These are phyloP conservation scores for Cryptotis parvus DNA, from an alignment of 2,113 vertebrate species.

Conservation along the genomic window DNA sequence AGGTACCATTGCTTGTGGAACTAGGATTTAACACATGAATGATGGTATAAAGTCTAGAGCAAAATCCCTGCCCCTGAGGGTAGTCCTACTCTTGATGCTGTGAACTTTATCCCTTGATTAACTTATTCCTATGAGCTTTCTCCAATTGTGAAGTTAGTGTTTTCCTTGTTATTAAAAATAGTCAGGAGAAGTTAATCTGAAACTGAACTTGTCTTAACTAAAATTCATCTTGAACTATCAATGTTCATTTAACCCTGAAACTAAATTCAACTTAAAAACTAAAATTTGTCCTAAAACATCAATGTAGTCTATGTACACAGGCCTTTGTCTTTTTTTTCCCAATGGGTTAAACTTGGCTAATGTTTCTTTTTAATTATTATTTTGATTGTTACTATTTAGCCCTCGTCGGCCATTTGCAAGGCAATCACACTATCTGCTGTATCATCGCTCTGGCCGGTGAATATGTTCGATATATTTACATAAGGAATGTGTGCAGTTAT, in stretches of 20 bases:
- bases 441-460: not conserved
- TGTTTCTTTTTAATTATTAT: not conserved
- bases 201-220: too few species aligned
- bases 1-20: not conserved
- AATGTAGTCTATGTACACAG: not conserved
- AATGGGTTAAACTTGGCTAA: not conserved
- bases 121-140: not conserved
- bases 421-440: too few species aligned
- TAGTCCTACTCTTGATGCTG: not conserved
- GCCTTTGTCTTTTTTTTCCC: not conserved
- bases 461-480: not conserved
- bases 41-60: not conserved
- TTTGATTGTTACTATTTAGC: too few species aligned
- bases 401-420: too few species aligned
- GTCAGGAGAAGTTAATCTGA: too few species aligned
- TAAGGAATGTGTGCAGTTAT: not conserved
- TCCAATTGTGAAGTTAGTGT: not conserved
- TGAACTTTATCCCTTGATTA: not conserved
- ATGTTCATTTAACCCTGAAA: too few species aligned
- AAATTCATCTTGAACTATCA: too few species aligned
- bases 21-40: not conserved
- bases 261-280: too few species aligned
- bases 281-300: not conserved
- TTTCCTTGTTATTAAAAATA: constrained; percentile 40
- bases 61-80: not conserved